phyloP scores from a whole-genome alignment of 2,797 vertebrate genomes.

The Macrochelys suwanniensis region DNA sequence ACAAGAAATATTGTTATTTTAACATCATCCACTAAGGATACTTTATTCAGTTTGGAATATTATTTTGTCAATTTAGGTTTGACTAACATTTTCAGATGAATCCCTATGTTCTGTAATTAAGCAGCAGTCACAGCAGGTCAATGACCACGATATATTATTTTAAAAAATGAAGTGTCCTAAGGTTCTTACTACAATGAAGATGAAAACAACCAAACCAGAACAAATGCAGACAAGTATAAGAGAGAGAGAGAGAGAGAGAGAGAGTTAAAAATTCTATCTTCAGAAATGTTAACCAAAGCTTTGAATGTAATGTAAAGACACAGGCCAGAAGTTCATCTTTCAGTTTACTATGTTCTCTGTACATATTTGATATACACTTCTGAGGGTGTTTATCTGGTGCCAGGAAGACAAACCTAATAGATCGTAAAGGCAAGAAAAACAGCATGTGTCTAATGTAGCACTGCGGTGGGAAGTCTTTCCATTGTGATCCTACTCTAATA shows the following conservation, averaged over 20 bases:
- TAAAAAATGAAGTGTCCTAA: background rate
- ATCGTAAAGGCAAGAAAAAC: background rate
- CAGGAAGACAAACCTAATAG: background rate
- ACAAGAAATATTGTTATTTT: constrained; percentile 23
- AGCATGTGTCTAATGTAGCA: background rate
- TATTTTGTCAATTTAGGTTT: background rate
- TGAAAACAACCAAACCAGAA: background rate
- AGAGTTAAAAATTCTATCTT: background rate
- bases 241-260: background rate
- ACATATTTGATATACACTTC: background rate
- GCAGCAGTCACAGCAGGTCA: background rate
- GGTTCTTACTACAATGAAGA: background rate
- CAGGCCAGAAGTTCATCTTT: background rate
- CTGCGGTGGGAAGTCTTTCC: background rate
- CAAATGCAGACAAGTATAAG: background rate
- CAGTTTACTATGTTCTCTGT: background rate
- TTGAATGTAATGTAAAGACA: background rate
- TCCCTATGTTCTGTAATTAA: background rate
- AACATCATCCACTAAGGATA: background rate
- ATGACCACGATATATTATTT: background rate
- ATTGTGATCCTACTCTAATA: background rate
- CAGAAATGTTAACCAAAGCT: background rate
- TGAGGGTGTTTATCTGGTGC: background rate
- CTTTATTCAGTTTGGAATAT: background rate
- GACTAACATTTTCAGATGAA: background rate